Base-by-base conservation (phyloP, 2,797 vertebrate species). In the Cyprinella venusta region DNA sequence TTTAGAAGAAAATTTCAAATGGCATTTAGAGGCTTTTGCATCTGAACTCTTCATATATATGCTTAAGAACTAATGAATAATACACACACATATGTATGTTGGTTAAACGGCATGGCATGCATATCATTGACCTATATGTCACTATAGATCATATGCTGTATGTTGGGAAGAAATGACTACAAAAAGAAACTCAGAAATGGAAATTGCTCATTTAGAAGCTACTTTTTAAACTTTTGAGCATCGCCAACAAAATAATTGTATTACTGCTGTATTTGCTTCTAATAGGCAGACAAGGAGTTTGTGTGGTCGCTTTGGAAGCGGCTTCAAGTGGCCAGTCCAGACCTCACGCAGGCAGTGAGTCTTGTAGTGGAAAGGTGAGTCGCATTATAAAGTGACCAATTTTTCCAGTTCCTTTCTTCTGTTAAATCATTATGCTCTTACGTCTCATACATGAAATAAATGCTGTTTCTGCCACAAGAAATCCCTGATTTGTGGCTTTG, bases 241-340 rank as follows among this genome's bases (percentile, higher is more conserved):
- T 8, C 67, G 1, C 30, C 54, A 48, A 33, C 16, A 16, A n/a
- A 48, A 63, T 38, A 2, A 38, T 42, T 79, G 21, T 24, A 63
- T 26, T 38, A 10, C 33, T 42, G 5, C 64, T 45, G 7, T 38
- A 67, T 84, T 76, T 76, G 38, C n/a, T 88, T 87, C 89, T 85
- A 85, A 83, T 91, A 99, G 97, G 96, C 96, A 87, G 96, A 97
- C 92, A 99, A 99, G 94, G 97, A 99, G 91, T 99, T 99, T 94
- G 96, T 98, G 86, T 98, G 96, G 96, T 97, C 95, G 85, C 95
- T 99, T 87, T 99, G 97, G 97, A 99, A 98, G 92, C 92, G 91
- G 54, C 95, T 98, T 40, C 96, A 97, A 90, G 92, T 95, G 82
- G 94, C 95, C 90, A 97, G 95, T 91, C 96, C 97, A 83, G 96